These are phyloP conservation scores for Chrysodeixis includens DNA, from an alignment of 2,888 invertebrate species.

Conservation along the genomic window DNA sequence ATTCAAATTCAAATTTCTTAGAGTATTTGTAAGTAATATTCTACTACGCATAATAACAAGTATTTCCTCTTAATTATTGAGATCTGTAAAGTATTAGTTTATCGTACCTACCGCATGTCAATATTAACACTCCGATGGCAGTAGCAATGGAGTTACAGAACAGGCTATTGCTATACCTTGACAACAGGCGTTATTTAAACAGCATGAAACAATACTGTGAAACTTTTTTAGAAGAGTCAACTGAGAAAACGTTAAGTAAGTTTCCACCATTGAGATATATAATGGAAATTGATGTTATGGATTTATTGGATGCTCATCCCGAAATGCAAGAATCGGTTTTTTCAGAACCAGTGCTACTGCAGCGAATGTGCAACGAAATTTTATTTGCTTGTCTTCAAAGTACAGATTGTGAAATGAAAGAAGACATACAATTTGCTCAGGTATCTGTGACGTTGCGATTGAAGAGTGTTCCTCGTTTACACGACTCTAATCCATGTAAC, in stretches of 20 bases:
- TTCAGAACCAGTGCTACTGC: slow-evolving; percentile 76
- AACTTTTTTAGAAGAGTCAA: slow-evolving; percentile 67
- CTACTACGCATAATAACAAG: too few relatives aligned
- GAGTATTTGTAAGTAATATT: too few relatives aligned
- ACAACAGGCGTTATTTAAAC: slow-evolving; percentile 70
- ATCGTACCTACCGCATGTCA: slow-evolving; percentile 11
- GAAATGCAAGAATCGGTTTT: slow-evolving; percentile 71
- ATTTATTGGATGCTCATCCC: slow-evolving; percentile 72
- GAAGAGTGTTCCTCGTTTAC: slow-evolving; percentile 68
- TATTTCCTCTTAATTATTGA: too few relatives aligned
- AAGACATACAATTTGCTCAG: slow-evolving; percentile 69
- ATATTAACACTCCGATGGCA: slow-evolving; percentile 9
- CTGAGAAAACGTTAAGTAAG: slow-evolving; percentile 68
- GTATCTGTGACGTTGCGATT: slow-evolving; percentile 73
- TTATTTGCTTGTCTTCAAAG: slow-evolving; percentile 76
- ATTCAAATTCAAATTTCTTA: too few relatives aligned
- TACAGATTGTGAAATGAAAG: slow-evolving; percentile 57
- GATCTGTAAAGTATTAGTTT: not conserved
- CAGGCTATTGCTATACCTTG: slow-evolving; percentile 79
- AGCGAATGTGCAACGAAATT: slow-evolving; percentile 73
- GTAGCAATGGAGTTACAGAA: slow-evolving; percentile 70
- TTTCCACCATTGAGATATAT: slow-evolving; percentile 78
- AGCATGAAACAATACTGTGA: slow-evolving; percentile 73
- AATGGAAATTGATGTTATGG: slow-evolving; percentile 78
- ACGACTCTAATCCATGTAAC: slow-evolving; percentile 56